Evolutionary conservation across 2,888 invertebrate species (phyloP).

Genomic region (Itoplectis maculator): DNA sequence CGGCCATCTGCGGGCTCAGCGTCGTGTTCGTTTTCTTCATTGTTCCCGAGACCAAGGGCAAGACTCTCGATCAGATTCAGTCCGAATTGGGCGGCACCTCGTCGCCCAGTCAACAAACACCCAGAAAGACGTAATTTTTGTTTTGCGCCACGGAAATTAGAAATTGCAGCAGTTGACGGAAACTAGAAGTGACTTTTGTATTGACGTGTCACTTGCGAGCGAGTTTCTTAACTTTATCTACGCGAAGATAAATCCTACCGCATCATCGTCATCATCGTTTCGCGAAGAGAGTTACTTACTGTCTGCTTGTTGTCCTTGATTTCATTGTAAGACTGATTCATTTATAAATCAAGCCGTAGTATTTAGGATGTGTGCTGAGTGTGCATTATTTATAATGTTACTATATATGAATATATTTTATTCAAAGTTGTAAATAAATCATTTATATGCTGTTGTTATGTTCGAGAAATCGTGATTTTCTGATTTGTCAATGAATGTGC

Average conservation of each 20-base stretch:
- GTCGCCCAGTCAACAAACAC: not conserved
- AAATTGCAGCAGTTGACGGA: not conserved
- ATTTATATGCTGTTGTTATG: slow-evolving; percentile 16
- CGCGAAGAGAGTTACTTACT: slow-evolving; percentile 18
- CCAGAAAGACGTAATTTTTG: not conserved
- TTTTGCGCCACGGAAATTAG: not conserved
- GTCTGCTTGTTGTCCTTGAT: slow-evolving; percentile 40
- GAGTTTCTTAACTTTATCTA: not conserved
- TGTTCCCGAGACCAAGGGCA: slow-evolving; percentile 87
- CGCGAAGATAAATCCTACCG: not conserved
- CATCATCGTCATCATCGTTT: slow-evolving; percentile 29
- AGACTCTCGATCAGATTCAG: slow-evolving; percentile 85
- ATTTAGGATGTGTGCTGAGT: slow-evolving; percentile 31
- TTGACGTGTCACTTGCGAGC: not conserved
- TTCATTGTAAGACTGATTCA: slow-evolving; percentile 65
- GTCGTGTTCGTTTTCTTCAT: slow-evolving; percentile 89
- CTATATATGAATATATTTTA: slow-evolving; percentile 36
- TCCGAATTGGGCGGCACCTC: slow-evolving; percentile 77
- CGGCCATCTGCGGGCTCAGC: slow-evolving; percentile 88
- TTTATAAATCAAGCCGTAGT: slow-evolving; percentile 51
- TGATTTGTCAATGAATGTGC: not conserved
- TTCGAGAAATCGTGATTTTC: not conserved
- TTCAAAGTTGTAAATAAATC: slow-evolving; percentile 42
- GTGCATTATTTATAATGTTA: slow-evolving; percentile 52
- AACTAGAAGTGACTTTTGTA: not conserved